These are phyloP conservation scores for Thunnus maccoyii DNA, from an alignment of 2,113 vertebrate species.

Conservation along the genomic window DNA sequence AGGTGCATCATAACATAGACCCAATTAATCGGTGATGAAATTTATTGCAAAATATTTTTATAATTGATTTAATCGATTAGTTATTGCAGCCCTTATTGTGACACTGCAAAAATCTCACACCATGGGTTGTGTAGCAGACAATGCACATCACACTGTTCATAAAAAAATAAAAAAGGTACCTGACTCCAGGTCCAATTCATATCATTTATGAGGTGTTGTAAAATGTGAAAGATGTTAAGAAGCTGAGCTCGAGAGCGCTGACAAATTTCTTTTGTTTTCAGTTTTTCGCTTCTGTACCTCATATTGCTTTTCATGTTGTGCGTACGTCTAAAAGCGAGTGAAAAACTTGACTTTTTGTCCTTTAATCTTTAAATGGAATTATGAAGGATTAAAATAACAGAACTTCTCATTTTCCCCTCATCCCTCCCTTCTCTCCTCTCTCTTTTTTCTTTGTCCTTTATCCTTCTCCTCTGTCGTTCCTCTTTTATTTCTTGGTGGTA, in stretches of 20 bases:
- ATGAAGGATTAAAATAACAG: too few species aligned
- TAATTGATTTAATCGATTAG: too few species aligned
- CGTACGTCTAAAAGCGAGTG: not conserved
- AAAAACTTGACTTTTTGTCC: too few species aligned
- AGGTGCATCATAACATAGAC: too few species aligned
- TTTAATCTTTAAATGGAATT: too few species aligned
- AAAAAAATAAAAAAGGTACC: not conserved
- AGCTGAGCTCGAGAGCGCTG: not conserved
- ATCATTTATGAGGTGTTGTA: not conserved
- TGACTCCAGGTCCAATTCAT: constrained; percentile 3
- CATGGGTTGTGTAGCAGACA: not conserved
- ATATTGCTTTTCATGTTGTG: not conserved
- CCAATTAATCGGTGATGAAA: too few species aligned
- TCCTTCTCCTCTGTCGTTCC: too few species aligned
- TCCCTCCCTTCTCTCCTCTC: too few species aligned
- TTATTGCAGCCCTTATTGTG: too few species aligned
- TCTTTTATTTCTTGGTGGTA: not conserved
- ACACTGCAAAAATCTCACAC: not conserved
- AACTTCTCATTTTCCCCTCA: too few species aligned
- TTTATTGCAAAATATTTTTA: too few species aligned
- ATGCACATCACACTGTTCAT: not conserved
- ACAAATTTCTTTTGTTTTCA: not conserved
- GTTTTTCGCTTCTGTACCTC: not conserved
- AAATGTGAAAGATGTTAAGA: not conserved
- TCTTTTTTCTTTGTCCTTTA: too few species aligned